Conservation (phyloP, 2,113 vertebrate species). For the Albula goreensis region DNA sequence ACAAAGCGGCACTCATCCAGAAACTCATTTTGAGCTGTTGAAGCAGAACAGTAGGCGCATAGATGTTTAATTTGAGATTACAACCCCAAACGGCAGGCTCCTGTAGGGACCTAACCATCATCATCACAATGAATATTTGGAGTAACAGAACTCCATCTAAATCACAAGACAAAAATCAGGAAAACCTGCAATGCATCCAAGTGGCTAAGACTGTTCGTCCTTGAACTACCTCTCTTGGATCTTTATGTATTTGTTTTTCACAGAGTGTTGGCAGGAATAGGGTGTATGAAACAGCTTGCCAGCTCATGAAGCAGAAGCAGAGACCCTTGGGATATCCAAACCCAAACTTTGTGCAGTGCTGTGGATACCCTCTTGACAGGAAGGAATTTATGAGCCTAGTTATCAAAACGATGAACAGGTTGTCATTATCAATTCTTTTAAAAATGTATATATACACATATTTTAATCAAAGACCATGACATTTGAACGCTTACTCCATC, state of each 20-base stretch:
- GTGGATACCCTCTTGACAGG: background rate
- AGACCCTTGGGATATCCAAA: background rate
- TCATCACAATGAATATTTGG: constrained; percentile 16
- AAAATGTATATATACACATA: too few relatives aligned
- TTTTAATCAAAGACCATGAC: too few relatives aligned
- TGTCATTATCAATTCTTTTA: background rate
- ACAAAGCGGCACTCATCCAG: constrained; percentile 9
- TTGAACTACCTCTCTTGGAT: too few relatives aligned
- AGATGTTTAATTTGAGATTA: constrained; percentile 33
- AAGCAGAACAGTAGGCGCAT: constrained; percentile 19
- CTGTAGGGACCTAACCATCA: constrained; percentile 8
- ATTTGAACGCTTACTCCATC: too few relatives aligned
- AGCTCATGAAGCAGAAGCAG: too few relatives aligned
- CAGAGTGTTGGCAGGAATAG: too few relatives aligned
- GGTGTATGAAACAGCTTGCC: too few relatives aligned
- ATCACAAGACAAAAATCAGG: constrained; percentile 18
- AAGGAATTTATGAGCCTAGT: background rate
- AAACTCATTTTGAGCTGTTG: constrained; percentile 26
- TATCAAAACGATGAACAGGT: background rate
- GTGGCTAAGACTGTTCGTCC: background rate
- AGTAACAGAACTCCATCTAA: constrained; percentile 17
- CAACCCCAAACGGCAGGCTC: constrained; percentile 1
- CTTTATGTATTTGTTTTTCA: too few relatives aligned
- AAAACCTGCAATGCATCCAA: background rate
- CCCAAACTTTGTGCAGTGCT: background rate